A percentile compares a stretch with the other conserved stretches of the same genome.
Evolutionary conservation across 2,113 vertebrate species (phyloP).

Genomic region (Centropristis striata): DNA sequence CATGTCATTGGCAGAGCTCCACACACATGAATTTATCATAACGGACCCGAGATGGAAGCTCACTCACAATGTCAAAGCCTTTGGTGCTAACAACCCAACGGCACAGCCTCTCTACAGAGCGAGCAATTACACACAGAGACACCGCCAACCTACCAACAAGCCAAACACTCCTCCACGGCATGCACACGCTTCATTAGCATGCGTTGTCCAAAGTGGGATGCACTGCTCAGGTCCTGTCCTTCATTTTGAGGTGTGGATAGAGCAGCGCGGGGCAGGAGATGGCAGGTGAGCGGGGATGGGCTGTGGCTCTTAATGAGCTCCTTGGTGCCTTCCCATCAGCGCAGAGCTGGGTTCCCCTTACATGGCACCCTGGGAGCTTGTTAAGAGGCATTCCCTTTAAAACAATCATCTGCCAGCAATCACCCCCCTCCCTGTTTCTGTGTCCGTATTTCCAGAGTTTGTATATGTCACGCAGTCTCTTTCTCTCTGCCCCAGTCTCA

Average conservation of each 20-base stretch:
- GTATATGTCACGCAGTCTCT: background rate
- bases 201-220: constrained; percentile 32
- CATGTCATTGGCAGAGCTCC: constrained; percentile 26
- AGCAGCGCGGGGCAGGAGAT: constrained; percentile 45
- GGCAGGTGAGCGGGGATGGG: constrained; percentile 60
- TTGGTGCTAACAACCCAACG: constrained; percentile 9
- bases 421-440: constrained; percentile 1
- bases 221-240: constrained; percentile 58
- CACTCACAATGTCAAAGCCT: constrained; percentile 24
- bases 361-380: constrained; percentile 66
- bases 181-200: constrained; percentile 64
- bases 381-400: constrained; percentile 68
- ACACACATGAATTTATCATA: constrained; percentile 31
- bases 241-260: constrained; percentile 60
- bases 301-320: constrained; percentile 79
- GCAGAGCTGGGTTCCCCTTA: constrained; percentile 11
- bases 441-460: constrained; percentile 39
- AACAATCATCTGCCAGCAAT: constrained; percentile 62
- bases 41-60: constrained; percentile 17
- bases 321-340: constrained; percentile 66
- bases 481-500: background rate
- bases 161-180: constrained; percentile 15
- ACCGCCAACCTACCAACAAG: constrained; percentile 11
- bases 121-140: constrained; percentile 31
- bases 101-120: background rate